These are phyloP conservation scores for Xestia xanthographa DNA, from an alignment of 2,888 invertebrate genomes.

Conservation along the genomic window DNA sequence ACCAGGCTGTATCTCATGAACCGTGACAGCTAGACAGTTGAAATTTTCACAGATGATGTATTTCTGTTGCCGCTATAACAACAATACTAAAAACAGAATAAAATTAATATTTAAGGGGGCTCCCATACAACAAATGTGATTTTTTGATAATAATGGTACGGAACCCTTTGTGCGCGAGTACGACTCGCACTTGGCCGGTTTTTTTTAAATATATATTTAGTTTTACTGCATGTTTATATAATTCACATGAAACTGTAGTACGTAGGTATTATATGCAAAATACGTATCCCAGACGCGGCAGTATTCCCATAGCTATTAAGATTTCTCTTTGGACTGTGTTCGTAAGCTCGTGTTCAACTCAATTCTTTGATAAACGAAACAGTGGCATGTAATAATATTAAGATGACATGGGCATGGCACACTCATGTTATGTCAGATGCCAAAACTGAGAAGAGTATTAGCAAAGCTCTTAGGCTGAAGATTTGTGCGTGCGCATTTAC, in stretches of 20 bases:
- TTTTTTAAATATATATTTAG: conserved; percentile 3
- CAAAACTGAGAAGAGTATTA: conserved; percentile 62
- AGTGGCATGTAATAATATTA: conserved; percentile 57
- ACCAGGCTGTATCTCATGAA: too few species aligned
- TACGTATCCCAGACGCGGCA: conserved; percentile 16
- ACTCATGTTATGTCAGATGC: conserved; percentile 65
- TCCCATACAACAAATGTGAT: too few species aligned
- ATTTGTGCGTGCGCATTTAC: conserved; percentile 66
- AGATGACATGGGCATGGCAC: too few species aligned
- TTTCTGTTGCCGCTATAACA: too few species aligned
- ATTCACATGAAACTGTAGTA: conserved; percentile 1
- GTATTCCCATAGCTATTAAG: conserved; percentile 39
- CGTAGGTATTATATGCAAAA: background rate
- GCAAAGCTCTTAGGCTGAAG: conserved; percentile 56
- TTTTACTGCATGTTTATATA: conserved; percentile 20
- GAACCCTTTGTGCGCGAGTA: too few species aligned
- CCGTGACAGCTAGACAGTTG: too few species aligned
- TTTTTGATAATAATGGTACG: too few species aligned
- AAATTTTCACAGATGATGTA: too few species aligned
- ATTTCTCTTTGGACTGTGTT: conserved; percentile 37
- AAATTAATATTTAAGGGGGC: too few species aligned
- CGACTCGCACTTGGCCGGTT: too few species aligned
- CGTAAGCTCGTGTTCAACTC: conserved; percentile 36
- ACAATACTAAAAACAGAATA: too few species aligned
- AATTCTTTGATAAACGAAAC: conserved; percentile 49